phyloP scores from a whole-genome alignment of 2,113 vertebrate genomes.

The Onychorhynchus coronatus region DNA sequence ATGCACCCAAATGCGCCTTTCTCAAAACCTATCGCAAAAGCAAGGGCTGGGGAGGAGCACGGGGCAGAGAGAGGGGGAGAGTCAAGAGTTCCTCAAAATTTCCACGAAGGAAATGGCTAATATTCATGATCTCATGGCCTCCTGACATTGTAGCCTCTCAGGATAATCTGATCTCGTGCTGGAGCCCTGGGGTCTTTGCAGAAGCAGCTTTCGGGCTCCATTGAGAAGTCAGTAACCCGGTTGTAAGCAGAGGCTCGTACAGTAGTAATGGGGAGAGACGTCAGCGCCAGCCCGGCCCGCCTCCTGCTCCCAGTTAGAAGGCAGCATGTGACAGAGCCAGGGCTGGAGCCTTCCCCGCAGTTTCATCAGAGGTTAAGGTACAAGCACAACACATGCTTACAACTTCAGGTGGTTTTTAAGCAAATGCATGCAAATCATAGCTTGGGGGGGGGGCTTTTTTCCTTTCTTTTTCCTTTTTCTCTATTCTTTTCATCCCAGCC shows the following conservation, averaged over 20 bases:
- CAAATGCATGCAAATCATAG: conserved; percentile 40
- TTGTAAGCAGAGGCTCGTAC: conserved; percentile 57
- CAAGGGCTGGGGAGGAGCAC: not conserved
- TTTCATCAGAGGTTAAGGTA: conserved; percentile 79
- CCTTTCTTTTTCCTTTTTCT: not conserved
- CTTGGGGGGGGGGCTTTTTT: not conserved
- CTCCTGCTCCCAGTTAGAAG: conserved; percentile 57
- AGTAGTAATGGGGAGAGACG: conserved; percentile 65
- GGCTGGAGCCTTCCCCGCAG: conserved; percentile 69
- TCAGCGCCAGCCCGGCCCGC: conserved; percentile 45
- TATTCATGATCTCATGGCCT: not conserved
- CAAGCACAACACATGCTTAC: conserved; percentile 48
- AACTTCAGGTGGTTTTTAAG: conserved; percentile 42
- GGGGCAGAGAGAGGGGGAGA: not conserved
- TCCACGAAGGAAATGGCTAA: not conserved
- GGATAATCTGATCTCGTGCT: not conserved
- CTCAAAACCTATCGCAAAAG: not conserved
- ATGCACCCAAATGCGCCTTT: not conserved
- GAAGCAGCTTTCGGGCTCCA: conserved; percentile 33
- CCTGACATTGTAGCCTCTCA: conserved; percentile 5
- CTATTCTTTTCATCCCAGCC: not conserved
- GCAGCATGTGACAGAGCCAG: conserved; percentile 67
- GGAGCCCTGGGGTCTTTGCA: not conserved
- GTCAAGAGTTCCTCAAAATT: conserved; percentile 26
- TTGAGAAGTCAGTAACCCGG: conserved; percentile 39